phyloP scores from a whole-genome alignment of 2,113 vertebrate species.

The Ascaphus truei region DNA sequence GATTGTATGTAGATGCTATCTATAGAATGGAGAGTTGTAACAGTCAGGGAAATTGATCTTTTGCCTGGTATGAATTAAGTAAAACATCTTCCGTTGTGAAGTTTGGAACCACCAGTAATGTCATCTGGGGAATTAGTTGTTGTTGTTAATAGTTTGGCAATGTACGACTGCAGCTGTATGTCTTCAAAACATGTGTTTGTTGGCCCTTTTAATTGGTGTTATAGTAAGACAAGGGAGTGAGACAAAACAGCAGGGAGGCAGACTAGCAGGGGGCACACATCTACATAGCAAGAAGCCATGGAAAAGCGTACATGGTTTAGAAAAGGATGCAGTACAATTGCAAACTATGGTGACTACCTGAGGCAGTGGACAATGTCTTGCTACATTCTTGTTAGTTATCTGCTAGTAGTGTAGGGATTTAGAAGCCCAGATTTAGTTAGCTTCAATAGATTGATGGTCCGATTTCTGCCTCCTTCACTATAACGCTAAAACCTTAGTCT shows the following conservation, averaged over 20 bases:
- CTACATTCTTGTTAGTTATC: background rate
- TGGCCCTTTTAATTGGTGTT: background rate
- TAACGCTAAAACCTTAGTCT: too few species aligned
- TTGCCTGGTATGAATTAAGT: background rate
- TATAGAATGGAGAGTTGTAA: too few species aligned
- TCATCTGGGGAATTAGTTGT: conserved; percentile 22
- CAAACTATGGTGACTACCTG: background rate
- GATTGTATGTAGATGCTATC: too few species aligned
- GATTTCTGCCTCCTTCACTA: too few species aligned
- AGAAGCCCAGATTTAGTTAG: too few species aligned
- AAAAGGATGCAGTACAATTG: background rate
- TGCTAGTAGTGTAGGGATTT: background rate
- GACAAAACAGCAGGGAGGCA: background rate
- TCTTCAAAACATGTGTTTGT: background rate
- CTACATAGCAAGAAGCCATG: background rate
- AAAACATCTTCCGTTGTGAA: background rate
- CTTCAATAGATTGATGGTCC: too few species aligned
- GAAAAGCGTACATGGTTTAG: background rate
- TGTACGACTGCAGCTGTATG: conserved; percentile 13
- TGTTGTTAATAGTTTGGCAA: conserved; percentile 27
- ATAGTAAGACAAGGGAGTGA: background rate
- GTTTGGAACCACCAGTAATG: background rate
- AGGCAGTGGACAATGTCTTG: background rate
- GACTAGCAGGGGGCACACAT: background rate
- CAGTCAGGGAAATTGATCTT: background rate